phyloP scores from a whole-genome alignment of 2,797 vertebrate genomes.

The Limosa lapponica region DNA sequence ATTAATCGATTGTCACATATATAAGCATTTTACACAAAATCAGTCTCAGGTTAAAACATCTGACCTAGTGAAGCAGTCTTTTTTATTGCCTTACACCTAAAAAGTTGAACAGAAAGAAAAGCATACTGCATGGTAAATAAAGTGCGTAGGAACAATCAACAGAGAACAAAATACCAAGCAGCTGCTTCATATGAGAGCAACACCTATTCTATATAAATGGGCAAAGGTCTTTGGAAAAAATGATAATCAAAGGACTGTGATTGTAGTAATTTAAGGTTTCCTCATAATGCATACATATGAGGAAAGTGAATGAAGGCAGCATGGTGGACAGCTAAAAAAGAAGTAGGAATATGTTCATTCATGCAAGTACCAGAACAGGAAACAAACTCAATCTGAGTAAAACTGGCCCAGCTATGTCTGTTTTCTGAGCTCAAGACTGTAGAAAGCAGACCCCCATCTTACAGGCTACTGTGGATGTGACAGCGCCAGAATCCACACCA shows the following conservation, averaged over 20 bases:
- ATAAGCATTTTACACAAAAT: neutral
- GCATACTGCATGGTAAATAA: neutral
- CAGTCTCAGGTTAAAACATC: neutral
- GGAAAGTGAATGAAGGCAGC: neutral
- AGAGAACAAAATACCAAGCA: neutral
- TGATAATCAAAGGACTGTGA: neutral
- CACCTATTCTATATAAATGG: neutral
- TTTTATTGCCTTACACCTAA: neutral
- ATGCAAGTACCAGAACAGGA: neutral
- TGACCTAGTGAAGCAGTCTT: neutral
- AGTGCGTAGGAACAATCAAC: neutral
- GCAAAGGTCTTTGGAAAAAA: neutral
- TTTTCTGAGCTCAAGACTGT: neutral
- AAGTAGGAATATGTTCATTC: neutral
- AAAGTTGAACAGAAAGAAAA: neutral
- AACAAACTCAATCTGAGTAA: neutral
- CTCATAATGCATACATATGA: neutral
- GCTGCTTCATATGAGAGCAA: neutral
- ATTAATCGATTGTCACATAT: neutral
- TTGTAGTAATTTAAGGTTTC: neutral
- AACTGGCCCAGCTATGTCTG: neutral
- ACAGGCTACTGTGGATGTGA: neutral
- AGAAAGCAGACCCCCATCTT: neutral
- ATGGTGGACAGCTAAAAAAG: neutral
- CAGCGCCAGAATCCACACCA: neutral